Base-by-base conservation (phyloP, 2,797 vertebrate genomes). In the Cyclura pinguis region DNA sequence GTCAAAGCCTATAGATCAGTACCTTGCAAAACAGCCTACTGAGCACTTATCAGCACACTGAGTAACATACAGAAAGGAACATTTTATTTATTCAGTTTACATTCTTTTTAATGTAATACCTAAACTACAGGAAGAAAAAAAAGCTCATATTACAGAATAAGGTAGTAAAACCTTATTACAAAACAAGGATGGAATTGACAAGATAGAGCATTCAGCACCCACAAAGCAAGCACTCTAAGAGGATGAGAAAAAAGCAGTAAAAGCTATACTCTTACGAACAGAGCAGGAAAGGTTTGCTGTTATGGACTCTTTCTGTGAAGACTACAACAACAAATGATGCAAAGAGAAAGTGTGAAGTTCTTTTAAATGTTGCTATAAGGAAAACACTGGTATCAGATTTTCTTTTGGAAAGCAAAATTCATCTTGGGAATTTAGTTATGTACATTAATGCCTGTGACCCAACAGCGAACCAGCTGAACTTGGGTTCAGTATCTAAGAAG, bases 11-110 rank as follows among this genome's bases (percentile, higher is more conserved):
- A 29, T 18, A 81, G 8, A 86, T 35, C 55, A 22, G 6, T 50
- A 69, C 38, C 67, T 67, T 74, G 32, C 14, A 64, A 86, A 86
- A 72, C 0, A 50, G 10, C 38, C 24, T 67, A 64, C 24, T 78
- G 14, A 78, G 50, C 67, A 81, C 55, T 88, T 72, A 81, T 16
- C 55, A 86, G 32, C 69, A 73, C 59, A 73, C 73, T 38, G 42
- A 57, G 16, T 4, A 69, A 69, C 42, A 55, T 52, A 62, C n/a
- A 86, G 78, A 59, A 73, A 74, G 29, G 29, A 64, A n/a, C 24
- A 32, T 47, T 74, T 77, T 64, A 90, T 64, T 82, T 62, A 74
- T 38, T 87, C 78, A n/a, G 86, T 52, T 72, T 59, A 22, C 42
- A 42, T 42, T 42, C 42, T 42, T 42, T 42, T 42, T 42, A 42